Conservation (phyloP, 2,888 invertebrate genomes). For the Pegoplata infirma region DNA sequence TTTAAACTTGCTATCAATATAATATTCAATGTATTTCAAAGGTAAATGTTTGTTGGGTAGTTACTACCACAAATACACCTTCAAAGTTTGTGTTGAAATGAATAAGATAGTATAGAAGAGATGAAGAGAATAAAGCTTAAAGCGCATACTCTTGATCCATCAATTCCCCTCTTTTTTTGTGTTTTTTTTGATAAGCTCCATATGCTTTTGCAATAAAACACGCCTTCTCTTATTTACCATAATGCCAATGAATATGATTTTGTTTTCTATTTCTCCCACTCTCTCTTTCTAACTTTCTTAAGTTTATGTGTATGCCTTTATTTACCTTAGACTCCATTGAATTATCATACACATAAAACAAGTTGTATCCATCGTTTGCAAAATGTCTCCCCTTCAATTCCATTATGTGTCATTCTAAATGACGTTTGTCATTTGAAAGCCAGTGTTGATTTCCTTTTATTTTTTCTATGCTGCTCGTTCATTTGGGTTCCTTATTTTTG, state of each 20-base stretch:
- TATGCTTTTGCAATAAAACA: not conserved
- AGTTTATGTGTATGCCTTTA: slow-evolving; percentile 10
- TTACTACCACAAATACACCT: not conserved
- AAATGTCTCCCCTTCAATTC: not conserved
- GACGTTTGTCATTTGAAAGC: slow-evolving; percentile 62
- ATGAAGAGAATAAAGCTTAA: slow-evolving; percentile 12
- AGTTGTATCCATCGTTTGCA: not conserved
- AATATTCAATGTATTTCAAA: too few species aligned
- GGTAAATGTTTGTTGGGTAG: too few species aligned
- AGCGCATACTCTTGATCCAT: slow-evolving; percentile 40
- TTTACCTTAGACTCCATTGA: slow-evolving; percentile 17
- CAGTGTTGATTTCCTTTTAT: slow-evolving; percentile 49
- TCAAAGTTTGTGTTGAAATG: not conserved
- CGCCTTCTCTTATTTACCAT: slow-evolving; percentile 31
- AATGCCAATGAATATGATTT: slow-evolving; percentile 22
- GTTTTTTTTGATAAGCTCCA: too few species aligned
- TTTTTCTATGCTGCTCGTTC: slow-evolving; percentile 54
- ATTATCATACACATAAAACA: not conserved
- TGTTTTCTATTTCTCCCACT: slow-evolving; percentile 1
- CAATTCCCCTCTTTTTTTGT: slow-evolving; percentile 38
- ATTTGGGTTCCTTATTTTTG: slow-evolving; percentile 55
- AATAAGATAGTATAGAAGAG: not conserved
- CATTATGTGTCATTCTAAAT: slow-evolving; percentile 42
- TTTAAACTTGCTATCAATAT: too few species aligned
- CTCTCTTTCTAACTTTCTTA: slow-evolving; percentile 32